Evolutionary conservation across 2,888 invertebrate species (phyloP), one percentile per base, ranked within the genome.

Genomic region (Phragmatobia fuliginosa): DNA sequence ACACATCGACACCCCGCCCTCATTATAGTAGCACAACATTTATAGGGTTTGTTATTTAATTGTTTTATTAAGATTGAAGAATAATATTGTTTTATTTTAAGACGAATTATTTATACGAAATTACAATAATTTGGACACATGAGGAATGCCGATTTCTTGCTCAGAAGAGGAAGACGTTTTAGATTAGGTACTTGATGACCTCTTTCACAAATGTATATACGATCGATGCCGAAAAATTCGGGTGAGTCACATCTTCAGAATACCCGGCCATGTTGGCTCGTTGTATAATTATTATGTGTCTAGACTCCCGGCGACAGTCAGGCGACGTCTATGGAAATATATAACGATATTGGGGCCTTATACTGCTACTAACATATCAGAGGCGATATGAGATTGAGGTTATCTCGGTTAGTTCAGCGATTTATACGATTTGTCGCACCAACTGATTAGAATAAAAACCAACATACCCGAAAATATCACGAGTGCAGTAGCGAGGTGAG

Each of bases 261-360:
- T 81, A 85, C 73, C 88, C 91, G 89, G 91, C 91, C 91, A 86
- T 87, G 90, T 91, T 92, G 90, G 92, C 91, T 90, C 89, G 85
- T 88, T 89, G 87, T 91, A 91, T 91, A 92, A 94, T 92, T 91
- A 91, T 92, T 89, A 89, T 91, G 88, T 90, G 94, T 94, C 94
- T 94, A 94, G 94, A 93, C 94, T 88, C 84, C 81, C 82, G 94
- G 94, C 94, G 94, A 87, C 94, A 86, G 87, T 77, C 85, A 85
- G 93, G 90, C 94, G 93, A 83, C 88, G 85, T 80, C 87, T 89
- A 87, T 90, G 88, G 87, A 87, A 90, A 87, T 90, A 87, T 89
- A 88, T 88, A 85, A 88, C 83, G 86, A 83, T 83, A 83, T 85
- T 86, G 85, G 84, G 81, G 83, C 83, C 87, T 89, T 89, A 85